These are phyloP conservation scores for Agriopis aurantiaria DNA, from an alignment of 2,888 invertebrate genomes.

Conservation along the genomic window DNA sequence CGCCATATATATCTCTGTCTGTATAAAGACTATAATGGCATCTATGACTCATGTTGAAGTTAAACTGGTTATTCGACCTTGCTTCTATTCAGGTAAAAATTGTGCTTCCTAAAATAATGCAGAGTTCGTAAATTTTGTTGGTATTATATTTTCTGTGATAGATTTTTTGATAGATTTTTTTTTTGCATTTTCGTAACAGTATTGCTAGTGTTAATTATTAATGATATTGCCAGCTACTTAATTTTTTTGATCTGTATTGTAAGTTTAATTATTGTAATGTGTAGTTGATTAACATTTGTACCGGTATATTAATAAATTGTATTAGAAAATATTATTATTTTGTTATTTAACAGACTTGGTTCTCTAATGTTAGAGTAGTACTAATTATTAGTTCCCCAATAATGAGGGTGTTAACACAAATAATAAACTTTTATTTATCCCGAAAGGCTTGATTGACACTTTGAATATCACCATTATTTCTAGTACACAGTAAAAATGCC, in stretches of 20 bases:
- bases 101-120: constrained; percentile 61
- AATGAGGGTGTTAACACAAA: constrained; percentile 74
- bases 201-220: constrained; percentile 60
- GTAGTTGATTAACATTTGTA: constrained; percentile 68
- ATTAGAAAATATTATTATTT: constrained; percentile 65
- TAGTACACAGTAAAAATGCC: constrained; percentile 44
- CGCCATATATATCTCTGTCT: constrained; percentile 35
- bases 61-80: constrained; percentile 67
- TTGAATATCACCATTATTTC: constrained; percentile 71
- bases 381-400: constrained; percentile 58
- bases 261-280: constrained; percentile 60
- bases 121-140: constrained; percentile 51
- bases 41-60: constrained; percentile 49
- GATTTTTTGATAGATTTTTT: constrained; percentile 48
- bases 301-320: constrained; percentile 60
- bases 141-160: constrained; percentile 72
- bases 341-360: constrained; percentile 67
- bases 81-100: constrained; percentile 49
- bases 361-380: constrained; percentile 49
- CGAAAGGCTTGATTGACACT: constrained; percentile 82
- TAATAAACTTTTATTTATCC: constrained; percentile 51
- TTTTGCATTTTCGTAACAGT: constrained; percentile 63
- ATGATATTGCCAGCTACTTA: constrained; percentile 70
- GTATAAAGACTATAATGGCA: constrained; percentile 43
- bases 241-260: constrained; percentile 56